phyloP scores from a whole-genome alignment of 2,888 invertebrate species.

The Lasioglossum villosulum region DNA sequence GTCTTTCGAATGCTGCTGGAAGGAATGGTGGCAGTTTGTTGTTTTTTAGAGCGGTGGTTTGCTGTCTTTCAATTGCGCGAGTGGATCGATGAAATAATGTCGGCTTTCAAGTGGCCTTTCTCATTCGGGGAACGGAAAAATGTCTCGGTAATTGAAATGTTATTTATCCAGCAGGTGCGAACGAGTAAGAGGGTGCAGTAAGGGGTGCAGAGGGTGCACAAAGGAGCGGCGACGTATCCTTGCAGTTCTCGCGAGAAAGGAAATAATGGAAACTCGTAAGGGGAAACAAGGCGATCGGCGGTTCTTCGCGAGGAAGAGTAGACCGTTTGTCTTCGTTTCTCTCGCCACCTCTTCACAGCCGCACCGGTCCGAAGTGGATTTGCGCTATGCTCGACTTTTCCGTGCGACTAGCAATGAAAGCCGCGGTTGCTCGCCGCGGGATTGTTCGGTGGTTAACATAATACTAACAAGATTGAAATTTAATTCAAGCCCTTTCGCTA shows the following conservation, averaged over 20 bases:
- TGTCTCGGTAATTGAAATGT: slow-evolving; percentile 6
- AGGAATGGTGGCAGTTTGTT: not conserved
- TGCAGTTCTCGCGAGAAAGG: slow-evolving; percentile 39
- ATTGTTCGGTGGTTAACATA: slow-evolving; percentile 60
- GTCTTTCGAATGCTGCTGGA: not conserved
- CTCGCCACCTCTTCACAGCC: slow-evolving; percentile 23
- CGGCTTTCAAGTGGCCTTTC: not conserved
- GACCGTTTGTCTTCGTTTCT: slow-evolving; percentile 56
- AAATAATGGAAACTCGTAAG: slow-evolving; percentile 60
- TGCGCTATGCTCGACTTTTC: slow-evolving; percentile 49
- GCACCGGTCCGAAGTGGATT: slow-evolving; percentile 48
- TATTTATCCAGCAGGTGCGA: slow-evolving; percentile 19
- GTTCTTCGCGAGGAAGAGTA: slow-evolving; percentile 27
- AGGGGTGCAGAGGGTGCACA: not conserved
- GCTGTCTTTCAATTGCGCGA: not conserved
- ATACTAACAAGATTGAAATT: slow-evolving; percentile 65
- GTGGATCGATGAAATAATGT: not conserved
- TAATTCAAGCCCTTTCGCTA: slow-evolving; percentile 57
- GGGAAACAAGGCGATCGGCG: slow-evolving; percentile 24
- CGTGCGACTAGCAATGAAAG: slow-evolving; percentile 51
- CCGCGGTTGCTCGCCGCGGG: slow-evolving; percentile 40
- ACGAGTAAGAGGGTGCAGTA: not conserved
- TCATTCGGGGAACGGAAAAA: not conserved
- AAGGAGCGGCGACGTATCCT: slow-evolving; percentile 3
- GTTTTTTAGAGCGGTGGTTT: not conserved